Evolutionary conservation across 2,797 vertebrate species (phyloP), one percentile per base, ranked within the genome.

Genomic region (Smutsia temminckii): DNA sequence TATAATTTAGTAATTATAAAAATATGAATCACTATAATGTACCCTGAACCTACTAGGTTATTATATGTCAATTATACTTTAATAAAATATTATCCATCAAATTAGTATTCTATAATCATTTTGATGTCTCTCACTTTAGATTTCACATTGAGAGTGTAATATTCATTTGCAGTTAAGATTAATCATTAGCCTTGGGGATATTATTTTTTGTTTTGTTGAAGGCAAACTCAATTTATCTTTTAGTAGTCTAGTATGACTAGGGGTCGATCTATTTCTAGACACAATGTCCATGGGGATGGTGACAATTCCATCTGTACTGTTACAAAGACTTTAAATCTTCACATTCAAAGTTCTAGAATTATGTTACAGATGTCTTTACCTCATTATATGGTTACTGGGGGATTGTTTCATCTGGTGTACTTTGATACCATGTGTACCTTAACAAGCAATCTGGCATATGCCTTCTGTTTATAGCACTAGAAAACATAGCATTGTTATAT

Each of bases 391-490:
- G 97, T 97, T 98, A 80, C 97, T 94, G 83, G 97, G 98, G 98
- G 97, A 97, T 97, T 97, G 84, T 96, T 97, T 98, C 98, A 98
- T 98, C 98, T 98, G 98, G 92, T 87, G 14, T 96, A 72, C 93
- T 98, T 93, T 97, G 94, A 96, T 98, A 93, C 93, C 0, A 32
- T 92, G 94, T 97, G 97, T 98, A 98, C 97, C 98, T 98, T 98
- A 98, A 98, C 98, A 98, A 98, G 97, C 98, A 98, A 98, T 98
- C 98, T 98, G 98, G 97, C 97, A 97, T 95, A 80, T 97, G 96
- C 98, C 98, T 98, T 98, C 98, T 98, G 98, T 97, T 98, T 97
- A 88, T 96, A 97, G 92, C 95, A 75, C 81, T 93, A 95, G 96
- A 98, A 98, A 98, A 94, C 96, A 74, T 8, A 93, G 83, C 17